A percentile compares a stretch with the other conserved stretches of the same genome.
These are phyloP conservation scores for Zosterops pallidus DNA, from an alignment of 2,113 vertebrate genomes.

Conservation along the genomic window DNA sequence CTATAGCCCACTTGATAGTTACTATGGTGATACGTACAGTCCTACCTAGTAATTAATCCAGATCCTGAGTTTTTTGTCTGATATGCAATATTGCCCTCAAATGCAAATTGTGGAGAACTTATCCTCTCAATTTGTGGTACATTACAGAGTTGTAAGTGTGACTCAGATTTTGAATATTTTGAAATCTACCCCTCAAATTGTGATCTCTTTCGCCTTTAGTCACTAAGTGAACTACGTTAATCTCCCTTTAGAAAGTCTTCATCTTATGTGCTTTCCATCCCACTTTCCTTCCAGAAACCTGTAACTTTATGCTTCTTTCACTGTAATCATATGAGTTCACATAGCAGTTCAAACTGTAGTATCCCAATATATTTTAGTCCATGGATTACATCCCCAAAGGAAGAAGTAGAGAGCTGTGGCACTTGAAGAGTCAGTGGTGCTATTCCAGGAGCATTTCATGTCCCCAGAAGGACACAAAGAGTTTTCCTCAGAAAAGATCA, in stretches of 20 bases:
- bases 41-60: background rate
- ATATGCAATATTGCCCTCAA: background rate
- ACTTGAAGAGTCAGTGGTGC: background rate
- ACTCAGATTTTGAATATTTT: background rate
- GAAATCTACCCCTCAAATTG: background rate
- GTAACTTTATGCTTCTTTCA: background rate
- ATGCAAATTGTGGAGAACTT: background rate
- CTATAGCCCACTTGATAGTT: background rate
- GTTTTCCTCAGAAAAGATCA: background rate
- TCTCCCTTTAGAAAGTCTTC: background rate
- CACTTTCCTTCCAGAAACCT: background rate
- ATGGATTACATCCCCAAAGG: background rate
- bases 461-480: background rate
- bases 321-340: background rate
- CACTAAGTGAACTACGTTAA: background rate
- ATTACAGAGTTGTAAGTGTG: background rate
- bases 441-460: background rate
- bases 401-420: background rate
- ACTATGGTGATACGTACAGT: background rate
- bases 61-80: background rate
- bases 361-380: background rate
- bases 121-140: background rate
- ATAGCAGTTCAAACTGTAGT: background rate
- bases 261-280: background rate
- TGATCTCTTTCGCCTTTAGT: background rate